phyloP scores from a whole-genome alignment of 2,113 vertebrate species.

The Euleptes europaea region DNA sequence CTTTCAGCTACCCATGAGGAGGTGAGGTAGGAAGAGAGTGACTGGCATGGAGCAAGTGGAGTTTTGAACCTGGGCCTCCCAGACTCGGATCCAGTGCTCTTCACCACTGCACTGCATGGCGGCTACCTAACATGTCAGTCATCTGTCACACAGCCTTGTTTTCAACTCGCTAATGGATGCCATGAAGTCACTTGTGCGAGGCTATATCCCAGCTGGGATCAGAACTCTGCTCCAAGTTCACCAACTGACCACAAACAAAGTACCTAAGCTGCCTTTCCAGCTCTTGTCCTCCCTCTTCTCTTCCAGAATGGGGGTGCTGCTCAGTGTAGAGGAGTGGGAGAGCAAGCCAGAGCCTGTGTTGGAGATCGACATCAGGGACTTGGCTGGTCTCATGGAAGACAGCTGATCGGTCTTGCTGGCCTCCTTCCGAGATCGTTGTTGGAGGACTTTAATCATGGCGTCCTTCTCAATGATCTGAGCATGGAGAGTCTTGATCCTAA shows the following conservation, averaged over 20 bases:
- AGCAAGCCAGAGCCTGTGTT: conserved; percentile 88
- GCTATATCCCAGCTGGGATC: neutral
- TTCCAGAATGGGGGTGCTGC: conserved; percentile 91
- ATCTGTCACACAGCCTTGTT: too few species aligned
- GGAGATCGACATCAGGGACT: conserved; percentile 97
- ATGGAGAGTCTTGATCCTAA: conserved; percentile 96
- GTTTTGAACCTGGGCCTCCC: too few species aligned
- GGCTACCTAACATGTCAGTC: neutral
- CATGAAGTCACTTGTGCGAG: neutral
- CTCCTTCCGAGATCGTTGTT: conserved; percentile 96
- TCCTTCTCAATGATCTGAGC: conserved; percentile 99
- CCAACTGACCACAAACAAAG: neutral
- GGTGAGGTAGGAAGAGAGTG: too few species aligned
- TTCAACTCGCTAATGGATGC: too few species aligned
- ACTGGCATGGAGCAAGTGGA: too few species aligned
- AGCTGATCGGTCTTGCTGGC: conserved; percentile 87
- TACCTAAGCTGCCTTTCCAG: conserved; percentile 98
- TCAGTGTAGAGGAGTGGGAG: conserved; percentile 87
- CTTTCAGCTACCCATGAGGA: too few species aligned
- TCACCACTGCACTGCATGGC: neutral
- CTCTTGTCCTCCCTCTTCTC: conserved; percentile 91
- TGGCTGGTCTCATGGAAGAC: conserved; percentile 92
- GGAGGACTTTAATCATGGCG: conserved; percentile 98
- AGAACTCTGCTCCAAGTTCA: too few species aligned
- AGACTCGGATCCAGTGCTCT: too few species aligned